Evolutionary conservation across 2,113 vertebrate species (phyloP), one percentile per base, ranked within the genome.

Genomic region (Chaenogobius annularis): DNA sequence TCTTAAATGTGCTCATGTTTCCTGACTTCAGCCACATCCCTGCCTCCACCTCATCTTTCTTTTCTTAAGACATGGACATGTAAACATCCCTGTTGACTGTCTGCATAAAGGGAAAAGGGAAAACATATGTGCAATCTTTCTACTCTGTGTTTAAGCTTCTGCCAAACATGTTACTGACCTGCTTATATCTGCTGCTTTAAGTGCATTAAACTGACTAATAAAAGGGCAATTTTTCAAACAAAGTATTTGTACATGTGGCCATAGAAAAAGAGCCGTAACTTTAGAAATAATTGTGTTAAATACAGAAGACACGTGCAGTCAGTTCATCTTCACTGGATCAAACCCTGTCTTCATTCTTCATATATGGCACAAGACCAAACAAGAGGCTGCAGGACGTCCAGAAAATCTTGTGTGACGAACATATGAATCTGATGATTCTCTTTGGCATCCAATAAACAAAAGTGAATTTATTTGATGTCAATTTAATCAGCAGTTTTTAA

Each of bases 1-100:
- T 73, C 82, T 85, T 74, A 75, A 73, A 75, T 62, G 0, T 73
- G 52, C 77, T 77, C 58, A 76, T 75, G 72, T 81, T 80, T 85
- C 73, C 74, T 80, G 59, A 66, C 74, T 74, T 77, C 70, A 72
- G 59, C 68, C 47, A 19, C 22, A 8, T 63, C 19, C 9, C 35
- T 35, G 10, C 61, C 19, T 63, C 35, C 35, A 54, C 50, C 50
- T 3, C 50, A 43, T 63, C 35, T 63, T 63, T 40, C 35, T 40
- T 63, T 63, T 43, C 35, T 43, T 43, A 63, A 63, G 61, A 40
- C 68, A 20, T 74, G 63, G 66, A 63, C n/a, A 19, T 75, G 50
- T 44, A 52, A 66, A 17, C 61, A 63, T 40, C 35, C 35, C 19
- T n/a, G 61, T 63, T 43, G 61, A 43, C 61, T 63, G 40, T 40